Evolutionary conservation across 2,797 vertebrate species (phyloP).

Genomic region (Tamandua tetradactyla): DNA sequence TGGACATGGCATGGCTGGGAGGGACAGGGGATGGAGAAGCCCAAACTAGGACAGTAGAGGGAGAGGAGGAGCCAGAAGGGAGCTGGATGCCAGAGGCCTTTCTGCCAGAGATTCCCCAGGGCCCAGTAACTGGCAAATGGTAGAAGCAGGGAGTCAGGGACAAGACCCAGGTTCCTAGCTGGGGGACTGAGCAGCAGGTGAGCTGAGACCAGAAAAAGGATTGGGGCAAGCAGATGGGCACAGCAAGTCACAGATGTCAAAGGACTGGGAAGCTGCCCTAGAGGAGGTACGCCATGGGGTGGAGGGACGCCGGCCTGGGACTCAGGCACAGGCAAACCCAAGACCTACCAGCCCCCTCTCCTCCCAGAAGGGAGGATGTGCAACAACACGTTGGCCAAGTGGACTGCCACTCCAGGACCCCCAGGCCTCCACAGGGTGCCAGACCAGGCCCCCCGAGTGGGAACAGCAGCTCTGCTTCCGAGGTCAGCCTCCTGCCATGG

Average conservation of each 20-base stretch:
- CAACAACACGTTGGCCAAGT: not conserved
- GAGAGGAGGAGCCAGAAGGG: not conserved
- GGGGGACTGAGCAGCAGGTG: not conserved
- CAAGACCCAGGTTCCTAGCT: not conserved
- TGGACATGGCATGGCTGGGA: accelerated
- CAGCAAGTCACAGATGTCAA: not conserved
- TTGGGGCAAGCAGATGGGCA: not conserved
- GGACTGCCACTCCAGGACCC: not conserved
- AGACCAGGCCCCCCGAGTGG: not conserved
- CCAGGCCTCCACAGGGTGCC: not conserved
- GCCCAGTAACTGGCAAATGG: not conserved
- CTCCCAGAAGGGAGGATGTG: not conserved
- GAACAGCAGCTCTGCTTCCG: not conserved
- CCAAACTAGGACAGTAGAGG: not conserved
- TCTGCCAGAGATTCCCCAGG: not conserved
- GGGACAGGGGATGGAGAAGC: not conserved
- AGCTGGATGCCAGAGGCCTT: not conserved
- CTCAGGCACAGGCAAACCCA: not conserved
- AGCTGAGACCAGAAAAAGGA: not conserved
- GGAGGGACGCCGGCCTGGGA: not conserved
- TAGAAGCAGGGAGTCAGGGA: not conserved
- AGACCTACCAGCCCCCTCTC: accelerated
- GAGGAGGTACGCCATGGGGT: accelerated
- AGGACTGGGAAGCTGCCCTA: not conserved
- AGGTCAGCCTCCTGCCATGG: not conserved